These are phyloP conservation scores for Peromyscus aztecus DNA, from an alignment of 2,797 vertebrate species.

Conservation along the genomic window DNA sequence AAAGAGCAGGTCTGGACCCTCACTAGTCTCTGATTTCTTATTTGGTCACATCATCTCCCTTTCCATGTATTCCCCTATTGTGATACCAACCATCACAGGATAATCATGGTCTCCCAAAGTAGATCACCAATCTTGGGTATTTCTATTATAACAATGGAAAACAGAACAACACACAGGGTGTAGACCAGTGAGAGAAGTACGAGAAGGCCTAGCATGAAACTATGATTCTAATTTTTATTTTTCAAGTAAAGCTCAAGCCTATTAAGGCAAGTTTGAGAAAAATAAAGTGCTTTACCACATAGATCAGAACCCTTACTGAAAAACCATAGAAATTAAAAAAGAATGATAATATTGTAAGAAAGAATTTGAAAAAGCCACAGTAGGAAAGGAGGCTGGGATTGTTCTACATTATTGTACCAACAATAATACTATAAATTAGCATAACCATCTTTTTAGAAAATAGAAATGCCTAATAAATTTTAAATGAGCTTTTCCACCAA, in stretches of 20 bases:
- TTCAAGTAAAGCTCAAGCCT: background rate
- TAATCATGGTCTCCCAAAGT: background rate
- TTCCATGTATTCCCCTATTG: background rate
- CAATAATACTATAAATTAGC: background rate
- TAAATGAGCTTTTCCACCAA: background rate
- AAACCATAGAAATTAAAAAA: background rate
- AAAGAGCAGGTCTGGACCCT: background rate
- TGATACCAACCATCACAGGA: background rate
- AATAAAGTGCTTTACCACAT: background rate
- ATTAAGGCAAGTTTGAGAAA: conserved; percentile 28
- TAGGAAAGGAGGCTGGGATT: no score
- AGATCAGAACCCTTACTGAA: conserved; percentile 4
- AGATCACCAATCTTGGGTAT: background rate
- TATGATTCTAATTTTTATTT: background rate
- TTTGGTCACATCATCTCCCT: background rate
- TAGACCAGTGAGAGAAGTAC: background rate
- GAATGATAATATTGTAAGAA: background rate
- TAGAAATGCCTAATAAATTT: background rate
- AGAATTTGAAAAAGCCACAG: background rate
- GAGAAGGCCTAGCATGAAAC: background rate
- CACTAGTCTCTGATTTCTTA: background rate
- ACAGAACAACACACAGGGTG: background rate
- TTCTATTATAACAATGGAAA: background rate
- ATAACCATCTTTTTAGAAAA: background rate
- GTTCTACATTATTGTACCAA: background rate